Percentiles rank a stretch among this genome's conserved stretches.
phyloP scores from a whole-genome alignment of 2,113 vertebrate genomes.

The Lutjanus erythropterus region DNA sequence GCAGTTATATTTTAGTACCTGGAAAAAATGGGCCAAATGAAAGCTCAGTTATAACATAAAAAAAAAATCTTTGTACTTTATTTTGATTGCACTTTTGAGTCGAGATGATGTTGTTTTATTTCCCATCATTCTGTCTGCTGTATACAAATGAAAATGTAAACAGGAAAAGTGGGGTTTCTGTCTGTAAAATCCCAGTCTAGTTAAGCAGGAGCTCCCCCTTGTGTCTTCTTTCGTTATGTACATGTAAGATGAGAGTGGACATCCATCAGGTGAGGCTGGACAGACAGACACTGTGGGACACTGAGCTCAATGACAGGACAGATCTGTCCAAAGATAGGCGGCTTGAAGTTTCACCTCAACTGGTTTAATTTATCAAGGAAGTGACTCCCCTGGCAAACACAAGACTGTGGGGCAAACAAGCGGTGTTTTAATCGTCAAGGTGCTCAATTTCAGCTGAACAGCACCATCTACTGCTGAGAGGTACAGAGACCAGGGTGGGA shows the following conservation, averaged over 20 bases:
- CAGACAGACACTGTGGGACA: background rate
- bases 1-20: slow-evolving; percentile 17
- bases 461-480: slow-evolving; percentile 42
- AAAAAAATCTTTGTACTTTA: background rate
- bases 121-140: background rate
- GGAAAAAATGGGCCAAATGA: slow-evolving; percentile 11
- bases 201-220: slow-evolving; percentile 47
- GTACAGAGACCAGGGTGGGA: background rate
- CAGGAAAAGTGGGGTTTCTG: background rate
- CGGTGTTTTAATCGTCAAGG: background rate
- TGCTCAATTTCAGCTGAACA: background rate
- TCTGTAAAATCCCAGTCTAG: background rate
- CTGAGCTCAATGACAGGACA: background rate
- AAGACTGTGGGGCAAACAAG: background rate
- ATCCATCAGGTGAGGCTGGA: background rate
- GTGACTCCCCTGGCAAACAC: background rate
- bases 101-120: background rate
- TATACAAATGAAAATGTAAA: background rate
- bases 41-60: slow-evolving; percentile 7
- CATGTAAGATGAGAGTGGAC: background rate
- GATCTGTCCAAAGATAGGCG: background rate
- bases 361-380: background rate
- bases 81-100: background rate
- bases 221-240: slow-evolving; percentile 9
- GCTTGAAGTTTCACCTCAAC: background rate